phyloP scores from a whole-genome alignment of 2,113 vertebrate genomes.

The Pachypanchax playfairii region DNA sequence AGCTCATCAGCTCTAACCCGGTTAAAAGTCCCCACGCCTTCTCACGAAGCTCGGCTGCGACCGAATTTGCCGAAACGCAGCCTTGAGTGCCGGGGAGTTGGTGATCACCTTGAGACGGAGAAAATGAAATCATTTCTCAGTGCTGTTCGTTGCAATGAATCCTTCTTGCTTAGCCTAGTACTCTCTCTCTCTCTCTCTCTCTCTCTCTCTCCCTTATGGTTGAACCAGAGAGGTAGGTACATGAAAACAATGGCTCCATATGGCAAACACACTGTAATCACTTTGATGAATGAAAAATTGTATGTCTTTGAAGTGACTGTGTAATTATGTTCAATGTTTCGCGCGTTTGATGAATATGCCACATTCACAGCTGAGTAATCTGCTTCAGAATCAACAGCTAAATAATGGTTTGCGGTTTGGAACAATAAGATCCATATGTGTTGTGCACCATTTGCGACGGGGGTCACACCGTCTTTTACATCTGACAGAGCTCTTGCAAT shows the following conservation, averaged over 20 bases:
- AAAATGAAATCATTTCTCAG: conserved; percentile 82
- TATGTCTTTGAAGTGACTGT: conserved; percentile 75
- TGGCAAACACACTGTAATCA: conserved; percentile 75
- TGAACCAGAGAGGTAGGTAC: conserved; percentile 70
- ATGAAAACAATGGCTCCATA: conserved; percentile 73
- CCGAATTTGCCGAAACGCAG: conserved; percentile 65
- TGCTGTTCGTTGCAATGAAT: conserved; percentile 78
- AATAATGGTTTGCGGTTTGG: conserved; percentile 65
- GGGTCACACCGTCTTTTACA: conserved; percentile 68
- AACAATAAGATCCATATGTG: conserved; percentile 75
- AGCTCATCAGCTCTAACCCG: conserved; percentile 71
- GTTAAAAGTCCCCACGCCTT: conserved; percentile 65
- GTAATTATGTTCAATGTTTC: conserved; percentile 76
- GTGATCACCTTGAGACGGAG: conserved; percentile 78
- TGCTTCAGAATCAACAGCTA: conserved; percentile 72
- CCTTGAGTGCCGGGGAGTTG: conserved; percentile 72
- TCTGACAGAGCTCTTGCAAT: conserved; percentile 62
- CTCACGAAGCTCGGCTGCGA: conserved; percentile 67
- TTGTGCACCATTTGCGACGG: conserved; percentile 54
- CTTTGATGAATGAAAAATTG: conserved; percentile 76
- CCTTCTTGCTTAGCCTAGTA: conserved; percentile 60
- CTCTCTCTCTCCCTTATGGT: conserved; percentile 50
- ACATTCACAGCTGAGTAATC: conserved; percentile 75
- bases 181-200: conserved; percentile 37
- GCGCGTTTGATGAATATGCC: conserved; percentile 75